phyloP scores from a whole-genome alignment of 1,140 invertebrate genomes.

The Lasaia peninsularis region DNA sequence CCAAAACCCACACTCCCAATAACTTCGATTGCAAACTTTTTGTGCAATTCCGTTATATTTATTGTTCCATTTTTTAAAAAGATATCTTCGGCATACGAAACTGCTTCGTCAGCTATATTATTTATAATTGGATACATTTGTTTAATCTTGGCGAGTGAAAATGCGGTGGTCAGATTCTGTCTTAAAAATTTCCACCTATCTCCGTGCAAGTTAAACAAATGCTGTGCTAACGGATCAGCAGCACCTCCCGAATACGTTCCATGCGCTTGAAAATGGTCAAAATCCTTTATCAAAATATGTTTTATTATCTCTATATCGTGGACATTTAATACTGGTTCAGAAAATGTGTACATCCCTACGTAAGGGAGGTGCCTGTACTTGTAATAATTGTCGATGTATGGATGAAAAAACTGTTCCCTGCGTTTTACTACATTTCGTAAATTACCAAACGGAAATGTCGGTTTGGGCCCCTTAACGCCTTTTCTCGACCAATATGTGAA shows the following conservation, averaged over 20 bases:
- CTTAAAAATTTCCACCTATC: conserved; percentile 72
- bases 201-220: conserved; percentile 73
- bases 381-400: conserved; percentile 56
- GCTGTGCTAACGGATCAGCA: conserved; percentile 74
- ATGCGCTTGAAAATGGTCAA: conserved; percentile 77
- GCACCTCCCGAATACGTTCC: conserved; percentile 74
- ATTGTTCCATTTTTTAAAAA: conserved; percentile 38
- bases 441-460: conserved; percentile 72
- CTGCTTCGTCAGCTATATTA: conserved; percentile 54
- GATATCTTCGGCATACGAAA: conserved; percentile 38
- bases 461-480: conserved; percentile 57
- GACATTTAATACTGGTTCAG: conserved; percentile 62
- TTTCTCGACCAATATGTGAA: conserved; percentile 63
- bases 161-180: conserved; percentile 67
- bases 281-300: conserved; percentile 79
- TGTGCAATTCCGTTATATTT: conserved; percentile 78
- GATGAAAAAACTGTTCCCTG: conserved; percentile 58
- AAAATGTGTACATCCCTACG: conserved; percentile 66
- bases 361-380: conserved; percentile 59
- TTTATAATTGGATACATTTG: conserved; percentile 71
- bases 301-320: conserved; percentile 77
- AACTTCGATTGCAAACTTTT: conserved; percentile 81
- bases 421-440: conserved; percentile 57
- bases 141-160: conserved; percentile 73
- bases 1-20: conserved; percentile 82